Evolutionary conservation across 2,888 invertebrate genomes (phyloP).

Genomic region (Pollenia labialis): DNA sequence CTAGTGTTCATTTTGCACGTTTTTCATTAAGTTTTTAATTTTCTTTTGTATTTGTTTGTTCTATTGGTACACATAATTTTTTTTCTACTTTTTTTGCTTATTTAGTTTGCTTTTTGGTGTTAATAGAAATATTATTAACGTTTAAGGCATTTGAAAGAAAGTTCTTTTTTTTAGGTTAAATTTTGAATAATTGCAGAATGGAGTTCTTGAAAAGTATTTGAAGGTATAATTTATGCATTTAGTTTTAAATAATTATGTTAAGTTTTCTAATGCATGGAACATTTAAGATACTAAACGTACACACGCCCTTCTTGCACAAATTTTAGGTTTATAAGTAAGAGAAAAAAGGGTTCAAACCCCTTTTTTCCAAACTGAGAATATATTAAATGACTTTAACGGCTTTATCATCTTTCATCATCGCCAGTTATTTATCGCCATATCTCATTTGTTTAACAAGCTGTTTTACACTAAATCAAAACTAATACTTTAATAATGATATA

Average conservation of each 20-base stretch:
- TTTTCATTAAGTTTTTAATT: slow-evolving; percentile 28
- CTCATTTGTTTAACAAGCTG: not conserved
- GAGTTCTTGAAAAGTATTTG: not conserved
- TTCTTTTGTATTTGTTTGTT: slow-evolving; percentile 34
- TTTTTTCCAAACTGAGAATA: no score
- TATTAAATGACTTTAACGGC: not conserved
- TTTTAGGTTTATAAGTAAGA: no score
- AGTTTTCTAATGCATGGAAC: no score
- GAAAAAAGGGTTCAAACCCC: no score
- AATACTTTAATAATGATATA: not conserved
- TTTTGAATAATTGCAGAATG: slow-evolving; percentile 20
- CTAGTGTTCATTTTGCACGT: slow-evolving; percentile 8
- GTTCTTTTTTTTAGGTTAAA: slow-evolving; percentile 49
- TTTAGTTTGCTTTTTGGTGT: slow-evolving; percentile 29
- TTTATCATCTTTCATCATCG: not conserved
- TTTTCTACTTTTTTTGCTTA: slow-evolving; percentile 35
- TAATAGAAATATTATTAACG: slow-evolving; percentile 42
- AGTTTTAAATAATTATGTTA: no score
- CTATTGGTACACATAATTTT: slow-evolving; percentile 7
- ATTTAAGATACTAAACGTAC: no score
- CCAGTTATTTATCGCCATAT: not conserved
- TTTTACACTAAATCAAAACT: not conserved
- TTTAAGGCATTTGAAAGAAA: slow-evolving; percentile 39
- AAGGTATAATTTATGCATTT: no score
- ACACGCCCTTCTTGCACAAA: no score